A percentile compares a stretch with the other conserved stretches of the same genome.
phyloP scores from a whole-genome alignment of 2,797 vertebrate genomes.

The Onychomys torridus region DNA sequence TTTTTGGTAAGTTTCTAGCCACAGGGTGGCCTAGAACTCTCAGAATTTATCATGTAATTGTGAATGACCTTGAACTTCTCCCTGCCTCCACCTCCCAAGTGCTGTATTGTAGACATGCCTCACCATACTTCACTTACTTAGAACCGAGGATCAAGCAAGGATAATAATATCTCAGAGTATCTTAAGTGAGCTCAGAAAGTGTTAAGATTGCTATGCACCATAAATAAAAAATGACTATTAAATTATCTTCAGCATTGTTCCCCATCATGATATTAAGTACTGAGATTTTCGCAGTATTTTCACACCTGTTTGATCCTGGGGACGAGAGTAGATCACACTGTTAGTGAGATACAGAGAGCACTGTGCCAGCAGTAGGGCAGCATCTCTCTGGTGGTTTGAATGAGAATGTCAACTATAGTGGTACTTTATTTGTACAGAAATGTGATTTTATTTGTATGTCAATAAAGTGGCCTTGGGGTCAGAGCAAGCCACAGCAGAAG shows the following conservation, averaged over 20 bases:
- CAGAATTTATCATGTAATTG: too few relatives aligned
- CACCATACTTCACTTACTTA: background rate
- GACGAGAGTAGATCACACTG: background rate
- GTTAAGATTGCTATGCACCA: background rate
- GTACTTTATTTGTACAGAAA: too few relatives aligned
- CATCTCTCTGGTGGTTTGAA: background rate
- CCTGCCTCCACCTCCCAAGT: background rate
- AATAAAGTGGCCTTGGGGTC: too few relatives aligned
- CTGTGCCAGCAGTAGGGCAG: background rate
- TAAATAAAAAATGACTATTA: constrained; percentile 32
- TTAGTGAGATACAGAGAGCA: background rate
- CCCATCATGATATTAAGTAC: background rate
- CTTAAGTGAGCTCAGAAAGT: too few relatives aligned
- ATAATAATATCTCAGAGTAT: background rate
- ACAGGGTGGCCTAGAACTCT: background rate
- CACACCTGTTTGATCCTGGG: background rate
- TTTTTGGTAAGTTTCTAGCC: background rate
- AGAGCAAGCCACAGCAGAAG: too few relatives aligned
- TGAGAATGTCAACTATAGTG: background rate
- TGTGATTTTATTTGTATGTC: too few relatives aligned
- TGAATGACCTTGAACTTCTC: background rate
- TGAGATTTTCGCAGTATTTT: background rate
- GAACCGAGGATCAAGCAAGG: background rate
- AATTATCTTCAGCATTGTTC: background rate
- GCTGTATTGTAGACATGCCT: background rate